These are phyloP conservation scores for Enteromius unitaeniatus DNA, from an alignment of 2,797 vertebrate species.

Conservation along the genomic window DNA sequence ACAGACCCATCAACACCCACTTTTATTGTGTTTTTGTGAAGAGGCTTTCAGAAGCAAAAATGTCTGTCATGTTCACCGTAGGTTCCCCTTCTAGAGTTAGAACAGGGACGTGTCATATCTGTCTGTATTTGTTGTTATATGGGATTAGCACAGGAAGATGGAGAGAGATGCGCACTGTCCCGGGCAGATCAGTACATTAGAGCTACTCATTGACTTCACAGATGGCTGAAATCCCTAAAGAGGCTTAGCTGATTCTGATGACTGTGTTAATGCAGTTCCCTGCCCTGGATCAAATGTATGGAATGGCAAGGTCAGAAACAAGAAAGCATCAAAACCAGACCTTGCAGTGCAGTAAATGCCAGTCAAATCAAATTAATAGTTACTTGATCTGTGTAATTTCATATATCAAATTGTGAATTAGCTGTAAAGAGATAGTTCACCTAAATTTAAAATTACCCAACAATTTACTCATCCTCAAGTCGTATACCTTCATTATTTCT, in stretches of 20 bases:
- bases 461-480: too few species aligned
- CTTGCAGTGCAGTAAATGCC: not conserved
- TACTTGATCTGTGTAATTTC: not conserved
- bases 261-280: conserved; percentile 52
- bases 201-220: conserved; percentile 57
- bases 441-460: not conserved
- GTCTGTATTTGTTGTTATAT: conserved; percentile 30
- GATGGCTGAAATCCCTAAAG: conserved; percentile 65
- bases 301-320: conserved; percentile 15
- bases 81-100: not conserved
- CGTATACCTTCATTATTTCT: too few species aligned
- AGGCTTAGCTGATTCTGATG: conserved; percentile 64
- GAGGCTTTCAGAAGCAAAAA: not conserved
- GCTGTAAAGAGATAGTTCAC: not conserved
- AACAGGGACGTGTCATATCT: conserved; percentile 7
- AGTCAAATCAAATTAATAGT: not conserved
- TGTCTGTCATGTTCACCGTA: not conserved
- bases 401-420: not conserved
- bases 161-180: conserved; percentile 39
- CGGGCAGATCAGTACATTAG: conserved; percentile 24
- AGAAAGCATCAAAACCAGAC: conserved; percentile 6
- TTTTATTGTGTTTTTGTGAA: conserved; percentile 2
- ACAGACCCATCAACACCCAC: not conserved
- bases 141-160: conserved; percentile 19
- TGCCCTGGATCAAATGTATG: conserved; percentile 58